These are phyloP conservation scores for Microtus richardsoni DNA, from an alignment of 2,113 vertebrate species.

Conservation along the genomic window DNA sequence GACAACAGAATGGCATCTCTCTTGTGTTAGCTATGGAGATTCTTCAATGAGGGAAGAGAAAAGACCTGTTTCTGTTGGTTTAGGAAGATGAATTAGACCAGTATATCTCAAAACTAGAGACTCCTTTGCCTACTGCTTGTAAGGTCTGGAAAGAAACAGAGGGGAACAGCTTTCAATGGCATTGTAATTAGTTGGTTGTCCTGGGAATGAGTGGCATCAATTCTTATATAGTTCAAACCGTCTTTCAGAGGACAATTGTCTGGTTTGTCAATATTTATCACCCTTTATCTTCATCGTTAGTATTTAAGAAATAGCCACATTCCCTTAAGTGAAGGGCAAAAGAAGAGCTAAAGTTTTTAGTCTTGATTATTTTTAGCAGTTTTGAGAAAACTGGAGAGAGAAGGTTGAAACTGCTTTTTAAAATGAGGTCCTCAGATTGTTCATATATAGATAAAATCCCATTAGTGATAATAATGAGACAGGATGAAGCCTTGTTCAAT, in stretches of 20 bases:
- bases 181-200: not conserved
- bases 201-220: not conserved
- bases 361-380: constrained; percentile 47
- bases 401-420: not conserved
- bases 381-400: constrained; percentile 27
- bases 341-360: not conserved
- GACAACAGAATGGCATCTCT: not conserved
- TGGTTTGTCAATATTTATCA: not conserved
- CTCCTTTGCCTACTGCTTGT: not conserved
- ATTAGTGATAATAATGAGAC: constrained; percentile 45
- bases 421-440: constrained; percentile 31
- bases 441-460: constrained; percentile 45
- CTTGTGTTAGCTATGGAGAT: not conserved
- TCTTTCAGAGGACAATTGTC: not conserved
- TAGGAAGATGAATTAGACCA: not conserved
- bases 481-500: constrained; percentile 22
- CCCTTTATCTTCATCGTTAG: not conserved
- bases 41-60: not conserved
- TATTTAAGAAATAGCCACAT: not conserved
- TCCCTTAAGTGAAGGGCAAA: not conserved
- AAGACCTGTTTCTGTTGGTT: not conserved
- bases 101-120: not conserved
- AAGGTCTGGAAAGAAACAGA: not conserved
- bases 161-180: not conserved
- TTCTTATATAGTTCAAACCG: not conserved